Conservation (phyloP, 53 echinoderm and acorn worm species). For the Actinopyga echinites region DNA sequence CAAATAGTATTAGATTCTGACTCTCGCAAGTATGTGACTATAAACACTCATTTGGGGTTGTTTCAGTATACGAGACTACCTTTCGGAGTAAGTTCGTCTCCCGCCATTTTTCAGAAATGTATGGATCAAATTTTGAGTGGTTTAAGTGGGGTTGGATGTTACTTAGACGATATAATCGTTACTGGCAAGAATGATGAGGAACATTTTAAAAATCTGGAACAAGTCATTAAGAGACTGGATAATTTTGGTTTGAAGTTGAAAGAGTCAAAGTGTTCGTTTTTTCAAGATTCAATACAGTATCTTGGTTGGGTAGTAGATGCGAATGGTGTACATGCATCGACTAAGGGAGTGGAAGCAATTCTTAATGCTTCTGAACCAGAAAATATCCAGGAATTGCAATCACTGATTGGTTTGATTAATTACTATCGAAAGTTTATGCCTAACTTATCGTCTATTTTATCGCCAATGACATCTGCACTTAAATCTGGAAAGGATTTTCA, state of each 20-base stretch:
- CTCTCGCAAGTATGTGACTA: constrained; percentile 14
- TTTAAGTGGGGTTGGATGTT: constrained; percentile 1
- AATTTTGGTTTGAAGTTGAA: no score
- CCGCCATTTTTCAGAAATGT: constrained; percentile 14
- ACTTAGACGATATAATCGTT: constrained; percentile 1
- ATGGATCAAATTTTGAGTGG: neutral
- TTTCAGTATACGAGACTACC: constrained; percentile 10
- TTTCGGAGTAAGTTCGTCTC: neutral
- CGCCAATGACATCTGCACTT: no score
- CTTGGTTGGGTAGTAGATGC: neutral
- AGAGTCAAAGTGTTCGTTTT: neutral
- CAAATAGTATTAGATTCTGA: constrained; percentile 11
- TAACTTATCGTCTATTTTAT: neutral
- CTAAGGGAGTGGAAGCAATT: constrained; percentile 1
- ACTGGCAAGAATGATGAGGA: no score
- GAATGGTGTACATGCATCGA: neutral
- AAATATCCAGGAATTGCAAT: constrained; percentile 4
- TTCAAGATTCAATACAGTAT: neutral
- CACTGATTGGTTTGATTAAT: neutral
- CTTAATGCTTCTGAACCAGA: neutral
- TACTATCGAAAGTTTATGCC: constrained; percentile 13
- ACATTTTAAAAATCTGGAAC: no score
- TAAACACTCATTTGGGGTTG: constrained; percentile 30
- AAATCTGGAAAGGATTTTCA: no score
- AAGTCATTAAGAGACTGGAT: no score